Base-by-base conservation (phyloP, 2,797 vertebrate genomes). In the Sardinella longiceps region DNA sequence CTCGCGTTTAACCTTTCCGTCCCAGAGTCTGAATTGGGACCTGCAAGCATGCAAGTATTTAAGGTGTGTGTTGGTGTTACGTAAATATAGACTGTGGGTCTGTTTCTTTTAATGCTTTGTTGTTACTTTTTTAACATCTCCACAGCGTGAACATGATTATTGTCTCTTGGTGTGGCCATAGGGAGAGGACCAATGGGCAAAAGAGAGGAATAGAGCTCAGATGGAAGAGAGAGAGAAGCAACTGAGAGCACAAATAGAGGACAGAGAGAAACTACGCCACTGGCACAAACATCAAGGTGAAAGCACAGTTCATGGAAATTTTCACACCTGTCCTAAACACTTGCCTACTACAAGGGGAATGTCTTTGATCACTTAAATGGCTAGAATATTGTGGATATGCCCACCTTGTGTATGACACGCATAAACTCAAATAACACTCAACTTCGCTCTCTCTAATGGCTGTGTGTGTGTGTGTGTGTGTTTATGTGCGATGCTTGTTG, bases 1-100 rank as follows among this genome's bases (percentile, higher is more conserved):
- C 84, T 86, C 82, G 82, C 51, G 25, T 80, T 39, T 80, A 81
- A 18, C 2, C 23, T 91, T 89, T 82, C 89, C 18, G 45, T 90
- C 86, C 88, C 91, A 80, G 91, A 92, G 83, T 12, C 84, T 11
- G 83, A 93, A 60, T 88, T 95, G 2, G 95, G 96, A 33, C 93
- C 94, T 83, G 92, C 95, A 63, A 94, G 94, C 84, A 94, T 96
- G 95, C 92, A 92, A 85, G 85, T 93, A 48, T 96, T 96, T 86
- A 84, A 94, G 93, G 95, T 96, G 88, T 20, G 63, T 23, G 63
- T n/a, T n/a, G 18, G 70, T 23, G 33, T 43, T 43, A 14, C 43
- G 43, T 45, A 48, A 48, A 48, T 43, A 43, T 77, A 20, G 18
- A 1, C 70, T 43, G 70, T 70, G 12, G 7, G 46, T 12, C 46